Base-by-base conservation (phyloP, 2,888 invertebrate species). In the Cylindroiulus punctatus region DNA sequence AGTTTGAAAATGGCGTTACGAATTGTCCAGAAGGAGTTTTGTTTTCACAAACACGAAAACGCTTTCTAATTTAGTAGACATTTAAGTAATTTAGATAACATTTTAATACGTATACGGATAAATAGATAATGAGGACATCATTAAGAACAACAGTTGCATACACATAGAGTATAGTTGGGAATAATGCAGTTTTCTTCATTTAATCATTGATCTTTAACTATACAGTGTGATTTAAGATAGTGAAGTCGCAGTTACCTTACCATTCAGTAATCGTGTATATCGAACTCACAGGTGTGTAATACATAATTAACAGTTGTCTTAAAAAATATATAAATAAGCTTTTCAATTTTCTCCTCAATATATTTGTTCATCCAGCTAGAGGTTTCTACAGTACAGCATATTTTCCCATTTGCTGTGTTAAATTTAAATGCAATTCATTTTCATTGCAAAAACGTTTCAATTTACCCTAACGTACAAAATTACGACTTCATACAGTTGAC, bases 31-130 rank as follows among this genome's bases (percentile, higher is more conserved):
- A 12, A 30, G 10, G 14, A 30, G 14, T 30, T 76, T 30, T 26
- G 30, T 30, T 76, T 76, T 4, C 17, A 76, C 22, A 30, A 76
- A 76, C 76, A 76, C 14, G 30, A 14, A 76, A 76, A 76, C 76
- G 30, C 76, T 76, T 30, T 76, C 26, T 32, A 76, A 76, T 76
- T 30, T 30, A 30, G 76, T 76, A 76, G 19, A n/a, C 22, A 22
- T 65, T 65, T 10, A 65, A 65, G 57, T 65, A 65, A 17, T 76
- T 76, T 76, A 76, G 76, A 76, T 76, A 32, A 76, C 76, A 76
- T 30, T 52, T 52, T 19, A n/a, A n/a, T 10, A 52, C 19, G n/a
- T 52, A n/a, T 52, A 52, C n/a, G n/a, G 4, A 52, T 1, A n/a
- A 52, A n/a, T 12, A n/a, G n/a, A n/a, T 52, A 52, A n/a, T 2